phyloP scores from a whole-genome alignment of 2,888 invertebrate genomes.

The Apomyelois bistriatella region DNA sequence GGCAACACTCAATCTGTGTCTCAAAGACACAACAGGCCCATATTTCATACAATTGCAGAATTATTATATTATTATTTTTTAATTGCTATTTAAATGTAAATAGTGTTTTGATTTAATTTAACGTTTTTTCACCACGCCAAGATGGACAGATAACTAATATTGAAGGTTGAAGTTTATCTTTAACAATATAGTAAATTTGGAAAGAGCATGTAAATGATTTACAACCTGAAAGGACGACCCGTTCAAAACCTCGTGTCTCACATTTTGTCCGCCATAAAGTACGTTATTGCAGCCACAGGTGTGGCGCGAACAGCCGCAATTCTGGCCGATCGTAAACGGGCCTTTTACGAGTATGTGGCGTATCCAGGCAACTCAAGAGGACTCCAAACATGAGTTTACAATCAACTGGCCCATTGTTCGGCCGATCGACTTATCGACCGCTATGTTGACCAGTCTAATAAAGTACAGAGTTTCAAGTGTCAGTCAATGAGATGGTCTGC shows the following conservation, averaged over 20 bases:
- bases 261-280: conserved; percentile 59
- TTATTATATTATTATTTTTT: no score
- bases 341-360: conserved; percentile 44
- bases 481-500: conserved; percentile 45
- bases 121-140: no score
- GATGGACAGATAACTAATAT: no score
- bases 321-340: conserved; percentile 50
- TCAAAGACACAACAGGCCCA: no score
- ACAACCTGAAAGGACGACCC: conserved; percentile 33
- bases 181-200: background rate
- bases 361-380: conserved; percentile 27
- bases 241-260: conserved; percentile 44
- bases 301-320: conserved; percentile 53
- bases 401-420: conserved; percentile 15
- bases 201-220: conserved; percentile 29
- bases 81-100: no score
- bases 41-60: no score
- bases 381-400: conserved; percentile 7
- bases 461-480: conserved; percentile 32
- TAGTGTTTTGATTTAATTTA: no score
- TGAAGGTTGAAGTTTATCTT: background rate
- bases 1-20: no score
- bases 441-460: conserved; percentile 26
- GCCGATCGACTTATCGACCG: conserved; percentile 23
- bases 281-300: conserved; percentile 67